Evolutionary conservation across 92 coral and sea anemone species (phyloP), one percentile per base, ranked within the genome.

Genomic region (Parazoanthus darwini): DNA sequence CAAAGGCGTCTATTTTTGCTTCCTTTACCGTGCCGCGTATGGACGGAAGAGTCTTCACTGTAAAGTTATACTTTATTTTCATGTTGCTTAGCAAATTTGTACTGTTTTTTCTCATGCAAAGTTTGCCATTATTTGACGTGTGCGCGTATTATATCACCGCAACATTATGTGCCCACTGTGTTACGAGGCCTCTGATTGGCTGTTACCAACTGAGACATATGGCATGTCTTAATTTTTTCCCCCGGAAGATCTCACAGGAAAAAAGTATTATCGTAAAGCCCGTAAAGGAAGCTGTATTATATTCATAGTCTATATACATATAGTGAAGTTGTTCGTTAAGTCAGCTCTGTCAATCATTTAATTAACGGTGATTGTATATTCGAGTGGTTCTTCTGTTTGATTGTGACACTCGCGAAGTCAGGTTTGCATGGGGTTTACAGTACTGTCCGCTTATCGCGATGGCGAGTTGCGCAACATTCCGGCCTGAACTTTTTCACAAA

Each of bases 161-260:
- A 91, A 81, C 89, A 92, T 89, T 93, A 95, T 95, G 96, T 94
- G 79, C 81, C 80, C 87, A 89, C 80, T 48, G 82, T 85, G 87
- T 56, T 74, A 88, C 82, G 82, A 51, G 85, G 72, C 11, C 67
- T 39, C 77, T 92, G 96, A 95, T 95, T 95, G 98, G 98, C 91
- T 80, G 98, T 95, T 95, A 94, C 98, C 98, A 95, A 96, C 98
- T 90, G 92, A 87, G 90, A 90, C 98, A 95, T 95, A 93, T 95
- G 98, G 92, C 92, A 80, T 29, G 88, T 88, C 88, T 89, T 89
- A 86, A 86, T 90, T 90, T 85, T 78, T 42, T 44, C 88, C 74
- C 42, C 96, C 96, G 96, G 93, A 93, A 95, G 93, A 91, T 95
- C 96, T 90, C 98, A 93, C 82, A 94, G 91, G 98, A 95, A 93